A percentile compares a stretch with the other conserved stretches of the same genome.
These are phyloP conservation scores for Danionella dracula DNA, from an alignment of 2,797 vertebrate species.

Conservation along the genomic window DNA sequence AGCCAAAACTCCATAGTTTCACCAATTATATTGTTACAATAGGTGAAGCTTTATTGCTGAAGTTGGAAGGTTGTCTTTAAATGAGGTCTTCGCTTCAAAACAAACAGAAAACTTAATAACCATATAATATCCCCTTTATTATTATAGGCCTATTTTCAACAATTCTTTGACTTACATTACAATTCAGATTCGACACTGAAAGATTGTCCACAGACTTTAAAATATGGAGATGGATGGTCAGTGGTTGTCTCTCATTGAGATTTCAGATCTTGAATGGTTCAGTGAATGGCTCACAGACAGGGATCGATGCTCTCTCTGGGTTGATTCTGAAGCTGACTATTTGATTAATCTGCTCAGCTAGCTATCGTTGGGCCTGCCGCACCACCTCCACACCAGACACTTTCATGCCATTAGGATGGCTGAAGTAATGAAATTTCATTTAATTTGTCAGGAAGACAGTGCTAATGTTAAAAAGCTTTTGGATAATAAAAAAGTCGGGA, in stretches of 20 bases:
- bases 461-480: constrained; percentile 99
- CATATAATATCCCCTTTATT: too few relatives aligned
- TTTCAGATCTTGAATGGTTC: constrained; percentile 52
- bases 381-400: constrained; percentile 83
- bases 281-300: constrained; percentile 50
- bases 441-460: constrained; percentile 99
- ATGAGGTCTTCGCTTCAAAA: too few relatives aligned
- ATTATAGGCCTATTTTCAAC: neutral
- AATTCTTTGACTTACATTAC: constrained; percentile 25
- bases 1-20: too few relatives aligned
- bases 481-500: constrained; percentile 74
- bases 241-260: constrained; percentile 63
- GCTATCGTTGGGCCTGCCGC: constrained; percentile 70
- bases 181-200: constrained; percentile 49
- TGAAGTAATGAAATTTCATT: constrained; percentile 99
- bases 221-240: constrained; percentile 67
- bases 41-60: too few relatives aligned
- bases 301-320: constrained; percentile 71
- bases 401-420: constrained; percentile 93
- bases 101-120: too few relatives aligned
- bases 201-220: constrained; percentile 69
- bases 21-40: too few relatives aligned
- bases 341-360: constrained; percentile 75
- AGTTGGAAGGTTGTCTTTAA: too few relatives aligned
- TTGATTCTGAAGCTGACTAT: constrained; percentile 74